These are phyloP conservation scores for Phoebastria nigripes DNA, from an alignment of 2,797 vertebrate genomes.

Conservation along the genomic window DNA sequence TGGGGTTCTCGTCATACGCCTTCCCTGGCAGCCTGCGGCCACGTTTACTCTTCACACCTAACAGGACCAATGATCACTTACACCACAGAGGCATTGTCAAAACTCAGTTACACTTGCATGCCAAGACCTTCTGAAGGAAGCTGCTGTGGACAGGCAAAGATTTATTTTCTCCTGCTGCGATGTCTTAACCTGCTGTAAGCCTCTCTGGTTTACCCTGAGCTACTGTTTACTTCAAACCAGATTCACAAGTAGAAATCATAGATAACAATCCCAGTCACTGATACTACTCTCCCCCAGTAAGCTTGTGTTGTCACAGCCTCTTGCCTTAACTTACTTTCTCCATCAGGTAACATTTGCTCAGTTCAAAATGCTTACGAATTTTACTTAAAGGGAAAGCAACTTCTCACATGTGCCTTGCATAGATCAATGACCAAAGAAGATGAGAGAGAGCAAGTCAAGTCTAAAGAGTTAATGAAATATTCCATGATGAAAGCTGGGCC, in stretches of 20 bases:
- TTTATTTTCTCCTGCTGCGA: neutral
- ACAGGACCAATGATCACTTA: accelerated
- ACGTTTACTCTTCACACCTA: accelerated
- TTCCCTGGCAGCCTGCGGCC: neutral
- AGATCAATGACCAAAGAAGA: neutral
- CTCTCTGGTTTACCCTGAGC: neutral
- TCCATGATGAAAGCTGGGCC: neutral
- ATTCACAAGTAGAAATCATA: neutral
- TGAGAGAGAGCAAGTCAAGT: neutral
- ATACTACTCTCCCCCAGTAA: neutral
- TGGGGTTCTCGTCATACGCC: accelerated
- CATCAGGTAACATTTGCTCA: neutral
- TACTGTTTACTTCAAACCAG: neutral
- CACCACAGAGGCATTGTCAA: neutral
- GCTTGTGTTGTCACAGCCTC: neutral
- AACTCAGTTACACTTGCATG: accelerated
- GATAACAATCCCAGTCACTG: neutral
- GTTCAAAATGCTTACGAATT: neutral
- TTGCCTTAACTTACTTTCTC: neutral
- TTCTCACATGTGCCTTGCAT: neutral
- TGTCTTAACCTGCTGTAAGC: neutral
- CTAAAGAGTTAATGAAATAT: neutral
- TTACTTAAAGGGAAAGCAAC: neutral
- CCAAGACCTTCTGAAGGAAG: neutral
- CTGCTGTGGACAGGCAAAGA: neutral